Conservation (phyloP, 1,140 invertebrate species). For the Euglossa dilemma region DNA sequence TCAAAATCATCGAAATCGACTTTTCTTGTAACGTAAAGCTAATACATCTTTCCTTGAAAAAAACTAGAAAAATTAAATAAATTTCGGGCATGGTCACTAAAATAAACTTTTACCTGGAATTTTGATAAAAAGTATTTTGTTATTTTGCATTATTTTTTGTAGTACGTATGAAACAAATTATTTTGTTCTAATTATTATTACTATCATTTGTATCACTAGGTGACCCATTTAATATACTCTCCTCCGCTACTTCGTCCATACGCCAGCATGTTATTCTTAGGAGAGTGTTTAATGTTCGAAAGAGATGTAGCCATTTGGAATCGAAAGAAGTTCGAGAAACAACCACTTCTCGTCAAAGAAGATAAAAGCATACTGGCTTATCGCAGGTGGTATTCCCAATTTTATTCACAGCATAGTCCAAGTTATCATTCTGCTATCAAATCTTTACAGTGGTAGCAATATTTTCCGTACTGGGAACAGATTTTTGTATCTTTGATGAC, state of each 20-base stretch:
- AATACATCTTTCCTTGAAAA: too few relatives aligned
- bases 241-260: conserved; percentile 84
- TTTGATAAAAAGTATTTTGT: neutral
- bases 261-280: conserved; percentile 87
- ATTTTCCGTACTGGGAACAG: neutral
- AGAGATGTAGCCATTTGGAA: conserved; percentile 95
- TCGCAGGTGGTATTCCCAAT: conserved; percentile 93
- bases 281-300: conserved; percentile 91
- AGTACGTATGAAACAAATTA: neutral
- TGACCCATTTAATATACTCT: conserved; percentile 90
- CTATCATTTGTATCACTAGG: conserved; percentile 74
- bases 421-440: conserved; percentile 80
- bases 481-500: neutral
- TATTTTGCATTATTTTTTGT: neutral
- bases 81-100: too few relatives aligned
- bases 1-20: too few relatives aligned
- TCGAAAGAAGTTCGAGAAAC: conserved; percentile 89
- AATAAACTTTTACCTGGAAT: neutral
- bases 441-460: conserved; percentile 72
- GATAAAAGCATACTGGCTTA: conserved; percentile 89
- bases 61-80: too few relatives aligned
- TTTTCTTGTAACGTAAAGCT: too few relatives aligned
- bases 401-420: conserved; percentile 91
- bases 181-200: neutral
- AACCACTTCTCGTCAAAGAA: conserved; percentile 89